Percentiles rank a stretch among this genome's conserved stretches.
phyloP scores from a whole-genome alignment of 1,140 invertebrate genomes.

The Pissodes strobi region DNA sequence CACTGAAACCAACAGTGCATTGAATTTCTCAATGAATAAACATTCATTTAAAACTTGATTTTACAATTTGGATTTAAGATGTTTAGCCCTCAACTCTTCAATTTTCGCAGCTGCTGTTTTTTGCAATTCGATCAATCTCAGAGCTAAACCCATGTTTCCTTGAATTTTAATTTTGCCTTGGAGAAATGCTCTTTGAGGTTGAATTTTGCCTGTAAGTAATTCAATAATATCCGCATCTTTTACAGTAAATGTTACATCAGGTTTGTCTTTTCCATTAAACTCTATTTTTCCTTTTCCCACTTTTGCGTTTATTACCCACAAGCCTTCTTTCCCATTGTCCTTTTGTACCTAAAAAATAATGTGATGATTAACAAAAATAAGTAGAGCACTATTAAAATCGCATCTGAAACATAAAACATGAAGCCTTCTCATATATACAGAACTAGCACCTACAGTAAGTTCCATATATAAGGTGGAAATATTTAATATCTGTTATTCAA shows the following conservation, averaged over 20 bases:
- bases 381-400: background rate
- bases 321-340: slow-evolving; percentile 73
- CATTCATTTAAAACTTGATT: no score
- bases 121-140: slow-evolving; percentile 90
- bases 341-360: slow-evolving; percentile 52
- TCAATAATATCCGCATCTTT: slow-evolving; percentile 85
- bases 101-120: slow-evolving; percentile 72
- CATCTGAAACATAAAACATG: background rate
- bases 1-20: no score
- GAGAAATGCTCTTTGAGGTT: slow-evolving; percentile 97
- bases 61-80: slow-evolving; percentile 26
- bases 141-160: slow-evolving; percentile 94
- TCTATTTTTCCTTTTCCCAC: slow-evolving; percentile 83
- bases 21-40: no score
- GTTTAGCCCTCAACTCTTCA: slow-evolving; percentile 72
- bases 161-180: slow-evolving; percentile 95
- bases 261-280: slow-evolving; percentile 81
- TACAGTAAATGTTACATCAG: slow-evolving; percentile 90
- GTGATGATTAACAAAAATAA: background rate
- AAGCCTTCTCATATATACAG: no score
- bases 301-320: slow-evolving; percentile 91
- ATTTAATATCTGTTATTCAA: no score
- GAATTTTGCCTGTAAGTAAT: slow-evolving; percentile 86
- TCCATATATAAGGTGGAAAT: no score
- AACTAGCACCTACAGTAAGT: no score